Base-by-base conservation (phyloP, 2,113 vertebrate genomes). In the Psittacula cyanocephala region DNA sequence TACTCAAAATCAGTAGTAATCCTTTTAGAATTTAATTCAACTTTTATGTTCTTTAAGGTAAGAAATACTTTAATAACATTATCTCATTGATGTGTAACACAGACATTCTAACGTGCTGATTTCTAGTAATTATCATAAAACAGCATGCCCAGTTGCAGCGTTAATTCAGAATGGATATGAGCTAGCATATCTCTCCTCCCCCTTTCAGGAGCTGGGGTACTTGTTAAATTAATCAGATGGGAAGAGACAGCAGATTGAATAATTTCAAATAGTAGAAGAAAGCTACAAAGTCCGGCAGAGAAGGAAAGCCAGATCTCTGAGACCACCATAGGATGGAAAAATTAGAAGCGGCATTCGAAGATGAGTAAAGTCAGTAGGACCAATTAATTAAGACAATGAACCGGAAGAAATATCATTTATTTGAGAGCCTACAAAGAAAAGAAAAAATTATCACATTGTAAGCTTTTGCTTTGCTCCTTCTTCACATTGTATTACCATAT, bases 351-450 rank as follows among this genome's bases (percentile, higher is more conserved):
- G 44, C 86, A 92, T 81, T 88, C 5, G 4, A 72, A 93, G 83
- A 94, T 72, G 25, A 93, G 25, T 83, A 31, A 85, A 94, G 77
- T 72, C 64, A 72, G 67, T 83, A 78, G 63, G 75, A 76, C 47
- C 85, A 93, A 96, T 93, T 89, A 92, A 84, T 91, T 89, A 90
- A 83, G 64, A 91, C 68, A 88, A 83, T 76, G 92, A 92, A 72
- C 29, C 5, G 17, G 68, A 97, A 95, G 89, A 91, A 92, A 91
- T 86, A 89, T 94, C 43, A 95, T 95, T 96, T 96, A 92, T 49
- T 59, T 46, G 29, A 84, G 57, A 95, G 79, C 29, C 6, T 76
- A n/a, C 75, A 82, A 63, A 82, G 20, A 69, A 77, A 85, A 70
- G 7, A 60, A 27, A 52, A 72, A 80, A 78, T 44, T 23, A 22